Evolutionary conservation across 2,113 vertebrate species (phyloP).

Genomic region (Anarhynchus alexandrinus): DNA sequence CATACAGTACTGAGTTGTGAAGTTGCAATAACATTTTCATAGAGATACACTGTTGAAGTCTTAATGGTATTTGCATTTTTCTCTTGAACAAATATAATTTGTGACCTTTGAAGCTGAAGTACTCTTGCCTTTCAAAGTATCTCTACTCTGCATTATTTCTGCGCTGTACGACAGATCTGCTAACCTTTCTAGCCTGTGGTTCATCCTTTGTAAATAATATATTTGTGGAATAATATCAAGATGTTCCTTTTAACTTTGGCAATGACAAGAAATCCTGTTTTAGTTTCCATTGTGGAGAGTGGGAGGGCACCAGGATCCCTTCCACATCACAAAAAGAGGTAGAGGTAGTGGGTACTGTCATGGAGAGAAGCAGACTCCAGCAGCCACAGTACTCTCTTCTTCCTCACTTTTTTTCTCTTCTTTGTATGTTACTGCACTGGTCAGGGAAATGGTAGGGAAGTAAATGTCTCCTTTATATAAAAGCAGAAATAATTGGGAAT

Average conservation of each 20-base stretch:
- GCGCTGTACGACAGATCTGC: neutral
- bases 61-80: neutral
- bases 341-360: neutral
- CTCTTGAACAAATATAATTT: neutral
- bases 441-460: neutral
- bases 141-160: neutral
- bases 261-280: neutral
- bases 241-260: neutral
- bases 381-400: neutral
- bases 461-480: neutral
- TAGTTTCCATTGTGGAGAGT: neutral
- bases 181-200: neutral
- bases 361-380: neutral
- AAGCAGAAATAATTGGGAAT: neutral
- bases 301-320: neutral
- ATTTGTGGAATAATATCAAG: neutral
- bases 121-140: neutral
- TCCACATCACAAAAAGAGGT: neutral
- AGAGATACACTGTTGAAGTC: neutral
- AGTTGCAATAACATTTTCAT: neutral
- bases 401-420: neutral
- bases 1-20: neutral
- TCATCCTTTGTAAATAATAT: neutral
- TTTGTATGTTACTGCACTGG: neutral
- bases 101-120: neutral